Percentiles rank a stretch among this genome's conserved stretches.
These are phyloP conservation scores for Chaetodon trifascialis DNA, from an alignment of 2,113 vertebrate species.

Conservation along the genomic window DNA sequence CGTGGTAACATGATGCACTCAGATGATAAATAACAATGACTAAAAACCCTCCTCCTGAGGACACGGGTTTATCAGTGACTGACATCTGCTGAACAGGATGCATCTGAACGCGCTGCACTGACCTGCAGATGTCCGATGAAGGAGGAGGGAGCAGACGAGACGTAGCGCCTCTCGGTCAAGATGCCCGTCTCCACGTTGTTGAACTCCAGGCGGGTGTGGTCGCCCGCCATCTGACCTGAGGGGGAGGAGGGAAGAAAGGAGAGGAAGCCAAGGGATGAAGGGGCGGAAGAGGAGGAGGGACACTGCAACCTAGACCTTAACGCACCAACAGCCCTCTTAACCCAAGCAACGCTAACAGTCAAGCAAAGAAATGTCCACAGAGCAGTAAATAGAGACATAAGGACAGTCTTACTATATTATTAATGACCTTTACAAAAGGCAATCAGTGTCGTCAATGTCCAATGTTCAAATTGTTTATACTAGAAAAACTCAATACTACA, in stretches of 20 bases:
- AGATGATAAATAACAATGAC: background rate
- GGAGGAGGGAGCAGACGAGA: conserved; percentile 92
- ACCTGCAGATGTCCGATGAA: conserved; percentile 95
- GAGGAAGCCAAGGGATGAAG: conserved; percentile 12
- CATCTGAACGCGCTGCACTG: background rate
- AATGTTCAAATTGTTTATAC: background rate
- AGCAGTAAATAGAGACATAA: too few relatives aligned
- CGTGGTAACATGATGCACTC: background rate
- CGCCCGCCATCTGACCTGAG: conserved; percentile 95
- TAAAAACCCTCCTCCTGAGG: background rate
- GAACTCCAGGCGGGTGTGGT: conserved; percentile 97
- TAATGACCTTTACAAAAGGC: background rate
- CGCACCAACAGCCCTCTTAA: background rate
- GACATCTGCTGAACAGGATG: background rate
- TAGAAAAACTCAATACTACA: background rate
- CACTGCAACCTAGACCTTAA: background rate
- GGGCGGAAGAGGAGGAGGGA: conserved; percentile 13
- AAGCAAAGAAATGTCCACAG: background rate
- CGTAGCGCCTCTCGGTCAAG: conserved; percentile 95
- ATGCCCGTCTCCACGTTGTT: conserved; percentile 97
- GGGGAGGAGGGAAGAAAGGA: background rate
- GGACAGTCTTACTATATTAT: too few relatives aligned
- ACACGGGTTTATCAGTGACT: background rate
- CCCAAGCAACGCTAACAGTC: too few relatives aligned
- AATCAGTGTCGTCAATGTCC: background rate